Base-by-base conservation (phyloP, 2,797 vertebrate species). In the Eulemur mongoz region DNA sequence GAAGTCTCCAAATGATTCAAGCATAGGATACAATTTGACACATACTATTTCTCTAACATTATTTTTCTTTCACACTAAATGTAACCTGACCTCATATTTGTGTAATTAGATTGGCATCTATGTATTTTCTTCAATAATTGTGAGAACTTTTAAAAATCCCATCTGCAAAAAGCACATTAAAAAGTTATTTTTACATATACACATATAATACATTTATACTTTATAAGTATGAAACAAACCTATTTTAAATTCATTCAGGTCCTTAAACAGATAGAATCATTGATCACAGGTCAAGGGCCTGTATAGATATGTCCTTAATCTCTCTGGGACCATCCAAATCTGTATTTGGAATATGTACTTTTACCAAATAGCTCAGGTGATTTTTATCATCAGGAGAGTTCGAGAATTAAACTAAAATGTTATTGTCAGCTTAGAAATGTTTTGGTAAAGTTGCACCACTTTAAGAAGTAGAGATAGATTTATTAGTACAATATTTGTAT, bases 1-100 rank as follows among this genome's bases (percentile, higher is more conserved):
- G 27, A 78, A 93, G 84, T 93, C 70, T 82, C 67, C 43, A 69
- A 32, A 40, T 81, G 73, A 90, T 81, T 84, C 22, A 90, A 76
- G 43, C 7, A 14, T 20, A 88, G 45, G 9, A 52, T 85, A 48
- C 30, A 50, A 10, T 70, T 69, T 76, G 17, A 78, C 67, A 4
- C 48, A 25, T 40, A 4, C 63, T 83, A 89, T 67, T 93, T 76
- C 52, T 72, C 14, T 48, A 85, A 72, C 10, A 30, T 78, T 80
- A 32, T 85, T 52, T 94, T 75, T 52, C 45, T 75, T 82, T 86
- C 10, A 25, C 73, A 7, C 5, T 50, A 57, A 88, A 82, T 89
- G n/a, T 73, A 43, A 45, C 93, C 18, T 93, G 27, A n/a, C 57
- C 40, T 94, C n/a, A 4, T 82, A 35, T 50, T 84, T 87, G 7